Evolutionary conservation across 2,113 vertebrate genomes (phyloP).

Genomic region (Amazona guildingii): DNA sequence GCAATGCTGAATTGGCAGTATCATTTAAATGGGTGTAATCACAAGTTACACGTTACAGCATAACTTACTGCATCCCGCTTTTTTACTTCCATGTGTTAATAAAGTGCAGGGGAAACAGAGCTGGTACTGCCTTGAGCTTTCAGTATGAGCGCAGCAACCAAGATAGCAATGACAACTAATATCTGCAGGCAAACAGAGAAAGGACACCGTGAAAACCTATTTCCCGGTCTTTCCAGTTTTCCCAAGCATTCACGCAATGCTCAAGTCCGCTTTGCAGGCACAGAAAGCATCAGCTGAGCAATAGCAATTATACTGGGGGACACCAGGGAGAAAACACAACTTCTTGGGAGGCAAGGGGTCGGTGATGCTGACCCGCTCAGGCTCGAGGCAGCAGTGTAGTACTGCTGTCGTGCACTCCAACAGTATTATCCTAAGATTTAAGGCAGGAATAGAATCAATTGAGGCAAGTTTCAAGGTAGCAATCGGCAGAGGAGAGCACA

Average conservation of each 20-base stretch:
- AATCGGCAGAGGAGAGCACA: not conserved
- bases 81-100: not conserved
- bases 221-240: not conserved
- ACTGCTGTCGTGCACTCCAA: not conserved
- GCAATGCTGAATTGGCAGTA: not conserved
- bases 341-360: not conserved
- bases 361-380: not conserved
- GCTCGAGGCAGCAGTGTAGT: not conserved
- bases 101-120: not conserved
- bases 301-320: not conserved
- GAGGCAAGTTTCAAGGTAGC: not conserved
- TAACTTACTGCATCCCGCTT: not conserved
- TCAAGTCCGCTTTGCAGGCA: not conserved
- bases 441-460: not conserved
- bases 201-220: not conserved
- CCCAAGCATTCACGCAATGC: not conserved
- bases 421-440: not conserved
- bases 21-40: not conserved
- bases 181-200: not conserved
- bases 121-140: not conserved
- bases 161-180: not conserved
- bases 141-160: accelerated
- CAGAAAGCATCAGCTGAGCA: not conserved
- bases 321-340: not conserved
- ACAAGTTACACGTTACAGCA: not conserved